Conservation (phyloP, 2,113 vertebrate species). For the Toxostoma redivivum region DNA sequence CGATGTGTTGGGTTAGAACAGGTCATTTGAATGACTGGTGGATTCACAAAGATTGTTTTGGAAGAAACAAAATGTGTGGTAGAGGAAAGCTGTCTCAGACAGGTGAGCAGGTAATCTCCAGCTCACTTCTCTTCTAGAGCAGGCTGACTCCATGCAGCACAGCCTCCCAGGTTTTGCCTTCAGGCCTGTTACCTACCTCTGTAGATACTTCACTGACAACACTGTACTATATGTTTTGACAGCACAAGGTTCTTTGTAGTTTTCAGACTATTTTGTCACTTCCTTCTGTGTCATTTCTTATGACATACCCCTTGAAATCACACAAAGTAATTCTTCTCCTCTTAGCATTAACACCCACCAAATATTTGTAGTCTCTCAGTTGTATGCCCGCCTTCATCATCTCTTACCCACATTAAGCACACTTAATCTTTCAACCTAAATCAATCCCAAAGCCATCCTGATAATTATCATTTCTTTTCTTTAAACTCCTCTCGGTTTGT, state of each 20-base stretch:
- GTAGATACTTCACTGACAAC: not conserved
- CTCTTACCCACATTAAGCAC: not conserved
- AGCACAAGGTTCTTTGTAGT: not conserved
- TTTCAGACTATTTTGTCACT: slow-evolving; percentile 16
- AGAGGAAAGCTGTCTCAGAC: not conserved
- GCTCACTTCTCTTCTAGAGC: not conserved
- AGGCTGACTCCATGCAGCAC: not conserved
- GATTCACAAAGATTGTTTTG: not conserved
- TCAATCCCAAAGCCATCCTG: not conserved
- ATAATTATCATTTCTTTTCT: not conserved
- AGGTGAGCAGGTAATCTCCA: not conserved
- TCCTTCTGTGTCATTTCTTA: not conserved
- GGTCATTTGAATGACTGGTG: not conserved
- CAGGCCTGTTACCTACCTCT: not conserved
- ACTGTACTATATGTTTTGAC: not conserved
- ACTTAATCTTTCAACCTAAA: not conserved
- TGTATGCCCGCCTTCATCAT: not conserved
- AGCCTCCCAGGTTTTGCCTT: not conserved
- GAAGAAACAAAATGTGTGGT: not conserved
- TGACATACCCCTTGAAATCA: not conserved
- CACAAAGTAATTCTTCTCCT: not conserved
- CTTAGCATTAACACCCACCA: not conserved
- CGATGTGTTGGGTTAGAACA: not conserved
- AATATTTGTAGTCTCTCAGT: slow-evolving; percentile 30
- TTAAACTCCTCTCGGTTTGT: not conserved